Conservation (phyloP, 2,113 vertebrate genomes). For the Syngnathus typhle region DNA sequence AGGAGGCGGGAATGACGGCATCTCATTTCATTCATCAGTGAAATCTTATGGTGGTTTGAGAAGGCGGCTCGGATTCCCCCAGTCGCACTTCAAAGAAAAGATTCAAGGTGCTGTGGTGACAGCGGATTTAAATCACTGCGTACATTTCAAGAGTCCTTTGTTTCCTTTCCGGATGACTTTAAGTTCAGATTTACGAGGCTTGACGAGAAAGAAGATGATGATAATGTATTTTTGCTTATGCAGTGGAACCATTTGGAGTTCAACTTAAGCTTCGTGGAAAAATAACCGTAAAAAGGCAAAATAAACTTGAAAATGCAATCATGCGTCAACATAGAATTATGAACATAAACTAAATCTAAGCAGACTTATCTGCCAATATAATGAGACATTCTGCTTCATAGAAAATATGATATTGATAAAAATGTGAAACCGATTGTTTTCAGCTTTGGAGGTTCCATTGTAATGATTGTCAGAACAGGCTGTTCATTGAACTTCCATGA, state of each 20-base stretch:
- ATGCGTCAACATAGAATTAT: no score
- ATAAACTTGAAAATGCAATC: no score
- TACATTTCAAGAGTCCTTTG: conserved; percentile 18
- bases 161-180: conserved; percentile 19
- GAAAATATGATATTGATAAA: no score
- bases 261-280: background rate
- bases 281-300: background rate
- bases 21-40: conserved; percentile 28
- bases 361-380: background rate
- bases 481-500: background rate
- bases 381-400: no score
- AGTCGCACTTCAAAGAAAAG: conserved; percentile 30
- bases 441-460: background rate
- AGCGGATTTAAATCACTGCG: conserved; percentile 32
- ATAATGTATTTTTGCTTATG: conserved; percentile 11
- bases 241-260: background rate
- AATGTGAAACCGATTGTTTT: background rate
- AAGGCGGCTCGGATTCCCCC: conserved; percentile 13
- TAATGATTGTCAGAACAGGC: background rate
- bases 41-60: conserved; percentile 15
- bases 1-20: background rate
- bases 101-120: conserved; percentile 31
- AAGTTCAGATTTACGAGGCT: background rate
- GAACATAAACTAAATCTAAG: no score
- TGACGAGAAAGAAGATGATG: conserved; percentile 21